Evolutionary conservation across 2,113 vertebrate genomes (phyloP).

Genomic region (Elgaria multicarinata): DNA sequence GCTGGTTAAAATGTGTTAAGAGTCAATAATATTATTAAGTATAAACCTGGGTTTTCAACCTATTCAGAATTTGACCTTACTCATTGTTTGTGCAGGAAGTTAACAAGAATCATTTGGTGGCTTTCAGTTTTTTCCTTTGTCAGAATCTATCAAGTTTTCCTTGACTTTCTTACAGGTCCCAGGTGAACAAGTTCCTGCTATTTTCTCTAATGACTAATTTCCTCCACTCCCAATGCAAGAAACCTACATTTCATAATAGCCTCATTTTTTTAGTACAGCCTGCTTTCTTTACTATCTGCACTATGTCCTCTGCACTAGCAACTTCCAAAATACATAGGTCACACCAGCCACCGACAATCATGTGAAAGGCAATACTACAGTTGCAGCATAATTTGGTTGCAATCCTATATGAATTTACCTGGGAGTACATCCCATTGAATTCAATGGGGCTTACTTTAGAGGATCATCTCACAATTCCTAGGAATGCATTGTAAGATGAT

Average conservation of each 20-base stretch:
- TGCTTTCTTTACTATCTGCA: neutral
- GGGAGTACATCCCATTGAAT: neutral
- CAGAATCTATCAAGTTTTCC: neutral
- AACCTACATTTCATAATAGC: neutral
- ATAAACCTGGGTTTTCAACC: neutral
- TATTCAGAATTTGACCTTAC: neutral
- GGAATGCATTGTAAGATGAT: neutral
- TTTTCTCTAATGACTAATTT: constrained; percentile 14
- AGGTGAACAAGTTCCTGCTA: neutral
- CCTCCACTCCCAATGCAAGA: neutral
- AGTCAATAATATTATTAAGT: neutral
- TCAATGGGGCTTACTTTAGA: neutral
- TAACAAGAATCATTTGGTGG: neutral
- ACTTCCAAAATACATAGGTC: neutral
- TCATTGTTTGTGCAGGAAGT: neutral
- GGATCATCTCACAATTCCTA: neutral
- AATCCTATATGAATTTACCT: neutral
- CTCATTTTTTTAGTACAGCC: constrained; percentile 3
- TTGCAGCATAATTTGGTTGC: neutral
- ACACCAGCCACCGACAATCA: no score
- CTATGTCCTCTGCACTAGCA: neutral
- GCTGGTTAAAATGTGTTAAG: neutral
- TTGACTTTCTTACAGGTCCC: neutral
- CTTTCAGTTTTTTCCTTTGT: neutral
- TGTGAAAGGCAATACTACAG: neutral